Base-by-base conservation (phyloP, 2,888 invertebrate species). In the Drosophila anomelani region DNA sequence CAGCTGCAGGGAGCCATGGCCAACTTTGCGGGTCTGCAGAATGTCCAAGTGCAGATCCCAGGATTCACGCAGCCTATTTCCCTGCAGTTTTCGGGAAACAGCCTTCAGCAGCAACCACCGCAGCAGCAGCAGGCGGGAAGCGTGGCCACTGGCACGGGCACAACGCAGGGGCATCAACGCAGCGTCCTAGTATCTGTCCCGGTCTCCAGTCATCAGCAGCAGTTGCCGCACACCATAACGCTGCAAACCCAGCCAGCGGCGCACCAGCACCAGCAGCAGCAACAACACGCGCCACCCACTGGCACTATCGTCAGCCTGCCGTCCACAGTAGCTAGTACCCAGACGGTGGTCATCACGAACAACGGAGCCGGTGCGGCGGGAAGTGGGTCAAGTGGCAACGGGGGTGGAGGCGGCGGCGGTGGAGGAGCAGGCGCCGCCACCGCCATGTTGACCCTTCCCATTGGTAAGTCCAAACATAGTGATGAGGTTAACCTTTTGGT, bases 1-100 rank as follows among this genome's bases (percentile, higher is more conserved):
- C 94, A 94, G 89, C 92, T 95, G 74, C 95, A 95, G 81, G 95
- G 96, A 62, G 92, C 92, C 10, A 92, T 93, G 88, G 90, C 92
- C 9, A 92, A 92, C 63, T 92, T 93, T 66, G 95, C 96, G 73
- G 96, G 96, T 34, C 93, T 96, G 56, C 96, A 96, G 91, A 96
- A 96, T 92, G 96, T 96, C 60, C 86, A 87, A 29, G 94, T 96
- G 54, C 97, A 97, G 90, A 95, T 97, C 86, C 96, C 97, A 13
- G 97, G 96, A 44, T 94, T 97, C 63, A 94, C 96, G n/a, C 96
- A 97, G 80, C 97, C 97, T 6, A 96, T 97, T 82, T 97, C 97
- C 56, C 93, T 96, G 85, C 95, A 96, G 44, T 92, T 96, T 71
- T 95, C 96, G 43, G 95, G 96, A 38, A 94, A 95, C 39, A 94